phyloP scores from a whole-genome alignment of 2,113 vertebrate species.

The Daphoenositta chrysoptera region DNA sequence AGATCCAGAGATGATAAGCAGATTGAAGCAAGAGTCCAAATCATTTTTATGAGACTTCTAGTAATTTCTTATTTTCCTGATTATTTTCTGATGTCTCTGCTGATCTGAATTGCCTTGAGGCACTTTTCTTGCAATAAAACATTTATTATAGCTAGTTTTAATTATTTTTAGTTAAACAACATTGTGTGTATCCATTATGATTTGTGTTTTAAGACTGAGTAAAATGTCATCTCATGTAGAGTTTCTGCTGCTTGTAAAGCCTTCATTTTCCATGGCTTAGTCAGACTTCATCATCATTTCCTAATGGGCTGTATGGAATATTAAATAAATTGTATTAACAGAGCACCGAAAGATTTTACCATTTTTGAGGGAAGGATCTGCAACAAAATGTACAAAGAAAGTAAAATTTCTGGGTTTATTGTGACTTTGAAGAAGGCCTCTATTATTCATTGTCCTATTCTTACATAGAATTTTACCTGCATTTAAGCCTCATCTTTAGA shows the following conservation, averaged over 20 bases:
- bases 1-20: not conserved
- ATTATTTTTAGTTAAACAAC: not conserved
- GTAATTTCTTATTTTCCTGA: not conserved
- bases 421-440: not conserved
- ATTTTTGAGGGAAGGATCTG: not conserved
- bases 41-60: not conserved
- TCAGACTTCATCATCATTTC: not conserved
- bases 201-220: not conserved
- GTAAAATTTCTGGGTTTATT: not conserved
- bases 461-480: not conserved
- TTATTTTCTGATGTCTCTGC: not conserved
- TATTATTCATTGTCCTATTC: not conserved
- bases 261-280: not conserved
- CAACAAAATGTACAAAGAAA: not conserved
- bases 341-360: not conserved
- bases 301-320: not conserved
- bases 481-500: not conserved
- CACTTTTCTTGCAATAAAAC: not conserved
- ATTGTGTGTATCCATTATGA: not conserved
- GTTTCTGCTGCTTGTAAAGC: not conserved
- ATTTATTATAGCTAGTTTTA: not conserved
- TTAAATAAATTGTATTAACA: not conserved
- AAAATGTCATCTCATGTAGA: not conserved
- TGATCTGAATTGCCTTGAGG: not conserved
- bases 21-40: not conserved